These are phyloP conservation scores for Heliconius ethilla DNA, from an alignment of 2,888 invertebrate species.

Conservation along the genomic window DNA sequence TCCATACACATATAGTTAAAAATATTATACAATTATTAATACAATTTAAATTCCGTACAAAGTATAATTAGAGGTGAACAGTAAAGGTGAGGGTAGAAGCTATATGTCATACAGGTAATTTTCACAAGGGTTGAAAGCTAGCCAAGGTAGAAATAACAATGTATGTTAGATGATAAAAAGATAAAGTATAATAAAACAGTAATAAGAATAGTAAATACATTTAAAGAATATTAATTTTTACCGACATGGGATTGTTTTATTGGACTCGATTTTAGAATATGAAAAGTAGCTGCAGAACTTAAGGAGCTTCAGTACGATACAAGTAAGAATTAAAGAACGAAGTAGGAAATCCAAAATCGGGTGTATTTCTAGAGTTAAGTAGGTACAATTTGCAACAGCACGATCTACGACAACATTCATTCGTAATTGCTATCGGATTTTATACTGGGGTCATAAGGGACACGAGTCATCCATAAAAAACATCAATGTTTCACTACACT, in stretches of 20 bases:
- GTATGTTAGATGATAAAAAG: background rate
- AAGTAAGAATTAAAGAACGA: background rate
- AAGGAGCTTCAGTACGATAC: background rate
- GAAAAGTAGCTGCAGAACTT: background rate
- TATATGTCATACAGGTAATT: background rate
- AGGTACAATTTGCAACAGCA: constrained; percentile 22
- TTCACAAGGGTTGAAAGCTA: background rate
- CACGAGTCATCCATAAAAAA: background rate
- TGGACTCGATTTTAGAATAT: constrained; percentile 27
- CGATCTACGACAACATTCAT: constrained; percentile 36
- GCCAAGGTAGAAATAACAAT: background rate
- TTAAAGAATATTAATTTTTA: constrained; percentile 11
- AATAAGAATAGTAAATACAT: constrained; percentile 9
- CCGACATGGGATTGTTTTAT: background rate
- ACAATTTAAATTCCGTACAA: background rate
- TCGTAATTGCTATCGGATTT: constrained; percentile 8
- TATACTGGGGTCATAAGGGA: constrained; percentile 36
- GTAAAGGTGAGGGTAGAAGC: background rate
- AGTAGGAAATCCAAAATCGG: constrained; percentile 18
- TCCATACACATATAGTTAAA: background rate
- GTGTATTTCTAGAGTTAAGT: background rate
- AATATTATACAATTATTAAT: background rate
- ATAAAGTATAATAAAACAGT: background rate
- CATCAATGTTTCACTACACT: constrained; percentile 4
- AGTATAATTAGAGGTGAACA: background rate